phyloP scores from a whole-genome alignment of 2,113 vertebrate genomes.

The Motacilla tschutschensis region DNA sequence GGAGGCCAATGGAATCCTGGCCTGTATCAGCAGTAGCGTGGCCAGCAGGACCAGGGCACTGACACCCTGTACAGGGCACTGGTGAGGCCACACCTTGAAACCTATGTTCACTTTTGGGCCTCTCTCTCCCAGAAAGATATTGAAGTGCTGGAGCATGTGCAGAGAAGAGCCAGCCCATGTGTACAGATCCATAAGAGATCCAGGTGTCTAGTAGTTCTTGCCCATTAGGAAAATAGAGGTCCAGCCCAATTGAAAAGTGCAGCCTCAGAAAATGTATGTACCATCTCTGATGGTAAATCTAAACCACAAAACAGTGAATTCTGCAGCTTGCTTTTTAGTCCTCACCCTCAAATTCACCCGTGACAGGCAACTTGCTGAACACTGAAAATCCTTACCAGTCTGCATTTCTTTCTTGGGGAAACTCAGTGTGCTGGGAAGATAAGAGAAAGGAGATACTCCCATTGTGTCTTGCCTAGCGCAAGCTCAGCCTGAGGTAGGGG shows the following conservation, averaged over 20 bases:
- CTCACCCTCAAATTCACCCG: not conserved
- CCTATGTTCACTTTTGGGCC: not conserved
- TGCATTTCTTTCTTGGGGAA: not conserved
- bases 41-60: not conserved
- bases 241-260: rapidly evolving
- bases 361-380: not conserved
- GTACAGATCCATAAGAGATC: not conserved
- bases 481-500: not conserved
- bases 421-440: not conserved
- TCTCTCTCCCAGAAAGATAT: not conserved
- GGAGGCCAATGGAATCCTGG: not conserved
- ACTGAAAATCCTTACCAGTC: not conserved
- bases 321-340: not conserved
- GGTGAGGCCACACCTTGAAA: not conserved
- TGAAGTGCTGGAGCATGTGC: not conserved
- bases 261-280: not conserved
- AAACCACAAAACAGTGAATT: not conserved
- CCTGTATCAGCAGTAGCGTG: not conserved
- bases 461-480: not conserved
- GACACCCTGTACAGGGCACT: not conserved
- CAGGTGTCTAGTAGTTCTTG: not conserved
- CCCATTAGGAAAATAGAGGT: not conserved
- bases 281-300: not conserved
- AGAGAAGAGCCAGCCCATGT: not conserved
- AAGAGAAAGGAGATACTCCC: not conserved